These are phyloP conservation scores for Chloroclystis v-ata DNA, from an alignment of 2,888 invertebrate genomes.

Conservation along the genomic window DNA sequence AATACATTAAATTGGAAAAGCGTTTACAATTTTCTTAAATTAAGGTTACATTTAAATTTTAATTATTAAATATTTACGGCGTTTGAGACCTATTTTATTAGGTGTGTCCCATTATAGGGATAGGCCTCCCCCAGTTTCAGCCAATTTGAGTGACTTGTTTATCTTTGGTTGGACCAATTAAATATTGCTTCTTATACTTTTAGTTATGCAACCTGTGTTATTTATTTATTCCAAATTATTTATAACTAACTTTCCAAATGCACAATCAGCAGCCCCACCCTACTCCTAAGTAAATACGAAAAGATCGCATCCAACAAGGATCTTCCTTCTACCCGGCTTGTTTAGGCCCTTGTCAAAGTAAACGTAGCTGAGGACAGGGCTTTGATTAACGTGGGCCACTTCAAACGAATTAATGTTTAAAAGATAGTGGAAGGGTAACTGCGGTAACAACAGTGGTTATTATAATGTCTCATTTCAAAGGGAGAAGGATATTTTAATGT, in stretches of 20 bases:
- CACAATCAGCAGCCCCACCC: not conserved
- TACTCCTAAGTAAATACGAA: not conserved
- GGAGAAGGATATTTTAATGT: not conserved
- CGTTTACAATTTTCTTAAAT: not conserved
- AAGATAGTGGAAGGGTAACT: not conserved
- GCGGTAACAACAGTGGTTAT: not conserved
- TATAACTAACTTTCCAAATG: not conserved
- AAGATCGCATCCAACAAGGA: conserved; percentile 9
- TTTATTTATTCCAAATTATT: too few species aligned
- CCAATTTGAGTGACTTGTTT: too few species aligned
- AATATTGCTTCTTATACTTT: too few species aligned
- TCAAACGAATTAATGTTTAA: conserved; percentile 15
- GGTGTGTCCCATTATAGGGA: too few species aligned
- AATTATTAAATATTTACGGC: too few species aligned
- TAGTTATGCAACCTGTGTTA: too few species aligned
- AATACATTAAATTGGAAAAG: too few species aligned
- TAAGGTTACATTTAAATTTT: not conserved
- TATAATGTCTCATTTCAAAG: not conserved
- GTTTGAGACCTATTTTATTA: too few species aligned
- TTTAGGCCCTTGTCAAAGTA: conserved; percentile 11
- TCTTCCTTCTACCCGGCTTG: conserved; percentile 5
- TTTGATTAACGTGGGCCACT: conserved; percentile 17
- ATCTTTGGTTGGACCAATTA: too few species aligned
- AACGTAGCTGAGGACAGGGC: conserved; percentile 6
- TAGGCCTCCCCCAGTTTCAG: too few species aligned